phyloP scores from a whole-genome alignment of 2,797 vertebrate genomes.

The Hemitrygon akajei region DNA sequence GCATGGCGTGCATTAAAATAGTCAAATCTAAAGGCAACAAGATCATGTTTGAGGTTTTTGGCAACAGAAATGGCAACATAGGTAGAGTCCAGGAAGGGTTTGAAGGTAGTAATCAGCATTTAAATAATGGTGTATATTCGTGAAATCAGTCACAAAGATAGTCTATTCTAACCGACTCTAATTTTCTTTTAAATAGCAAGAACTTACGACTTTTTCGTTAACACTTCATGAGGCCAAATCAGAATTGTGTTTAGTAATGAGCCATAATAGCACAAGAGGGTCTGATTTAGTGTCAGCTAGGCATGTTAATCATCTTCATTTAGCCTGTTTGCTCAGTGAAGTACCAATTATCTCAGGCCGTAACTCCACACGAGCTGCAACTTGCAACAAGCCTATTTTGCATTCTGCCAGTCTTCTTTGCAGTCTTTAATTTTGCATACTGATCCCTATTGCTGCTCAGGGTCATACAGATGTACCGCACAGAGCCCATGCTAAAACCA shows the following conservation, averaged over 20 bases:
- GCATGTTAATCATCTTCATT: neutral
- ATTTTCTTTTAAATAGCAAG: neutral
- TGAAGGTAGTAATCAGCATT: no score
- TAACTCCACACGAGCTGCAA: neutral
- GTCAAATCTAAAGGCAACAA: no score
- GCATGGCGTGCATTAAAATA: no score
- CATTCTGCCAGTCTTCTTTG: neutral
- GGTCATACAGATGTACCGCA: no score
- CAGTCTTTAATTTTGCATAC: neutral
- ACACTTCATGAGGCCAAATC: neutral
- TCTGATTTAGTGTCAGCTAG: neutral
- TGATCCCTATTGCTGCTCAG: neutral
- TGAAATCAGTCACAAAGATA: neutral
- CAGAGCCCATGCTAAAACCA: no score
- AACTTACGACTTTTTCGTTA: neutral
- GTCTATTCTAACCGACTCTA: no score
- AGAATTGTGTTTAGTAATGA: neutral
- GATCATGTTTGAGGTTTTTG: no score
- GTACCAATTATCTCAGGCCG: neutral
- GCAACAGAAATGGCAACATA: no score
- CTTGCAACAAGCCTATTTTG: neutral
- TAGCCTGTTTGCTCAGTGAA: neutral
- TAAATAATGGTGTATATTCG: no score
- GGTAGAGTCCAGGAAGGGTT: no score
- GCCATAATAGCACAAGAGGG: neutral